A percentile compares a stretch with the other conserved stretches of the same genome.
Evolutionary conservation across 35 echinoderm and acorn worm genomes (phyloP).

Genomic region (Apostichopus californicus): DNA sequence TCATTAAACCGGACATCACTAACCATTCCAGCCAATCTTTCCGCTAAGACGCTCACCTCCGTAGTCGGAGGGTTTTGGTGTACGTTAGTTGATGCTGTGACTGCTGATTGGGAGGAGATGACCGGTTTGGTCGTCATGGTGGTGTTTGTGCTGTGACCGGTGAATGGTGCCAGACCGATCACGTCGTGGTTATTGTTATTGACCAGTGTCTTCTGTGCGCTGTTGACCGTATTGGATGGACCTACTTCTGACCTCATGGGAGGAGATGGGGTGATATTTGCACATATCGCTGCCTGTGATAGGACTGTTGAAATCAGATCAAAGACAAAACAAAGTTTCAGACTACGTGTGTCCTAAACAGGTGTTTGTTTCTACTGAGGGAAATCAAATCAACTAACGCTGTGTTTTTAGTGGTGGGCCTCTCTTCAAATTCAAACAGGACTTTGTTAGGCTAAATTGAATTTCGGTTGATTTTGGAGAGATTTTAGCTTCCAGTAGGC

Average conservation of each 20-base stretch:
- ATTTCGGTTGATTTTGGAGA: no score
- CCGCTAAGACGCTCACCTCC: not conserved
- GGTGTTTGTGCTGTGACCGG: not conserved
- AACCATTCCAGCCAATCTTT: no score
- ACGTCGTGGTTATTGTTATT: slow-evolving; percentile 16
- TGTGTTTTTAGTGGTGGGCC: no score
- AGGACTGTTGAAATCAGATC: not conserved
- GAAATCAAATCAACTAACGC: no score
- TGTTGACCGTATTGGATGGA: not conserved
- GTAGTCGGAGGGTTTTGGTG: not conserved
- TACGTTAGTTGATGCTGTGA: not conserved
- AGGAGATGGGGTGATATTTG: slow-evolving; percentile 10
- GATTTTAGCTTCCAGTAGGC: no score
- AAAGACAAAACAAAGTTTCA: not conserved
- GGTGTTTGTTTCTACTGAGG: no score
- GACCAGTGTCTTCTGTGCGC: not conserved
- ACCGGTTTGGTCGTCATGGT: not conserved
- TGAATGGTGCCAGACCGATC: not conserved
- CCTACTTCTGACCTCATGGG: not conserved
- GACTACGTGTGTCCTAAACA: no score
- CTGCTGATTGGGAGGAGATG: not conserved
- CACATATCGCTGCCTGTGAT: slow-evolving; percentile 4
- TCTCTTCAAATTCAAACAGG: no score
- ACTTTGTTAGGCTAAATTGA: no score
- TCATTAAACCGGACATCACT: no score